Base-by-base conservation (phyloP, 2,113 vertebrate species). In the Nyctibius bracteatus region DNA sequence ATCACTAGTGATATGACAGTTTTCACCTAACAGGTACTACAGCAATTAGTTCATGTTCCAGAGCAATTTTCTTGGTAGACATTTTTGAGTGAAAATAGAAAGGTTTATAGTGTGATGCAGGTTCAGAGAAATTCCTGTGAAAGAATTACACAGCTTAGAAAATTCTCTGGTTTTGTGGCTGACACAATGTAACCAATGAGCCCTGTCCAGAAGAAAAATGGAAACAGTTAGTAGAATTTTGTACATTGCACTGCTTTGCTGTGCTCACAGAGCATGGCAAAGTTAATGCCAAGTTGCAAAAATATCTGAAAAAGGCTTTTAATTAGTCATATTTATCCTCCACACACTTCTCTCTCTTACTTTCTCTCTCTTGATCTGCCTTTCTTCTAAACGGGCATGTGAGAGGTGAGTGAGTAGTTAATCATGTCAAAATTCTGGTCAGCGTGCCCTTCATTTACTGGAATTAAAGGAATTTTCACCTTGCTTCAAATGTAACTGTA, bases 401-500 rank as follows among this genome's bases (percentile, higher is more conserved):
- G 85, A 91, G 66, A 92, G 78, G 41, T 88, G 91, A 94, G 37
- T 57, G 73, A 81, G 47, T 35, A 95, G 39, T 94, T 94, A 98
- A 94, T 95, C 67, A 89, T 91, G 52, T 95, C 70, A 94, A 96
- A 95, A 92, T 89, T 37, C 74, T 97, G 91, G 75, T 95, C 94
- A 97, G 67, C 9, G 81, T 95, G 95, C 93, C 95, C 93, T 96
- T 93, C 80, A 49, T 96, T 97, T 97, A 97, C 28, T 71, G 51
- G 59, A 97, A 96, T 83, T 52, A 96, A 81, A 97, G 47, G 35
- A 95, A 95, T 98, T 98, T 99, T 99, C 98, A 98, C 98, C 98
- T 98, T 99, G 99, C 98, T 98, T 99, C 98, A 99, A 99, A 99
- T 98, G 97, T 97, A 97, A 96, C 88, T 95, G 97, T 77, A 96